Evolutionary conservation across 1,140 invertebrate species (phyloP).

Genomic region (Neodiprion virginianus): DNA sequence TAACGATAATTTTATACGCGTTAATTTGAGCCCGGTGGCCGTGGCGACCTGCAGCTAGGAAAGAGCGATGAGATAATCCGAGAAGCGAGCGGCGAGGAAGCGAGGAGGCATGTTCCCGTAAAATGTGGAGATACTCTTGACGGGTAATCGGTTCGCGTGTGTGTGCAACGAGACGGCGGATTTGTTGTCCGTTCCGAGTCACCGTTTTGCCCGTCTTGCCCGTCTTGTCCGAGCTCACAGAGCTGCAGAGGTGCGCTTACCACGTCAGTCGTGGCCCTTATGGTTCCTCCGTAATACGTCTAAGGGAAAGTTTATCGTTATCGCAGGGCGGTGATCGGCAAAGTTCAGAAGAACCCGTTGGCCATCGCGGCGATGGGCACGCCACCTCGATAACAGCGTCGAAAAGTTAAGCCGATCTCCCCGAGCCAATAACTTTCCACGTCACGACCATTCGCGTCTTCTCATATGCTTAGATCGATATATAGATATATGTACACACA

Average conservation of each 20-base stretch:
- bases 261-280: background rate
- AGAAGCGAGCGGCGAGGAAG: background rate
- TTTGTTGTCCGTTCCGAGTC: constrained; percentile 4
- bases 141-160: constrained; percentile 9
- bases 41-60: background rate
- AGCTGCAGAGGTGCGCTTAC: no score
- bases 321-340: constrained; percentile 2
- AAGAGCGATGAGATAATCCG: background rate
- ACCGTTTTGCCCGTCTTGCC: background rate
- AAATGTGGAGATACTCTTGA: background rate
- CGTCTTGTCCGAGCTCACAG: no score
- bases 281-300: background rate
- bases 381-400: background rate
- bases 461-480: constrained; percentile 2
- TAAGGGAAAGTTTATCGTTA: constrained; percentile 4
- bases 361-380: constrained; percentile 3
- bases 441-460: constrained; percentile 4
- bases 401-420: constrained; percentile 7
- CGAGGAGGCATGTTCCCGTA: background rate
- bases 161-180: constrained; percentile 6
- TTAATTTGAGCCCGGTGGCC: background rate
- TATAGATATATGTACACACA: constrained; percentile 1
- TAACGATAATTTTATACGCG: background rate
- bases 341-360: constrained; percentile 1
- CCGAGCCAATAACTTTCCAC: constrained; percentile 3